Conservation (phyloP, 1,140 invertebrate genomes). For the Pseudomyrmex flavicornis region DNA sequence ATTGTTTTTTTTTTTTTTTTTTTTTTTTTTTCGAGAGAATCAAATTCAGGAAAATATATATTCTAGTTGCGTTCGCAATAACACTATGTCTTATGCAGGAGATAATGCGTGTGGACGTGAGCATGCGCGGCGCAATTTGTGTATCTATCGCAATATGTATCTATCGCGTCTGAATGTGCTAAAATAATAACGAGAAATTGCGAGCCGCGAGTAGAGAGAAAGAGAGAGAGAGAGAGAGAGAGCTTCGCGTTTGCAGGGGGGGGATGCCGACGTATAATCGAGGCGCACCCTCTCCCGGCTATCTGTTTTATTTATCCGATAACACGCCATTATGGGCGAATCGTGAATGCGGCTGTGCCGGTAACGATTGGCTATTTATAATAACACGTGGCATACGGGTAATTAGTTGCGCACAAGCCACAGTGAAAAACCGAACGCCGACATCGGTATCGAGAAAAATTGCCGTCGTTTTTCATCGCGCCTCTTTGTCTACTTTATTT, state of each 20-base stretch:
- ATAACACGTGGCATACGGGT: slow-evolving; percentile 84
- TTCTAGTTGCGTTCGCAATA: background rate
- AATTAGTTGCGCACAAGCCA: slow-evolving; percentile 83
- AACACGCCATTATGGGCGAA: slow-evolving; percentile 84
- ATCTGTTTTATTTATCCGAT: slow-evolving; percentile 85
- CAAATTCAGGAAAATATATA: slow-evolving; percentile 8
- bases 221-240: no score
- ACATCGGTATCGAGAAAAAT: slow-evolving; percentile 69
- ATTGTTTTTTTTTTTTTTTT: no score
- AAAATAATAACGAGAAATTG: slow-evolving; percentile 65
- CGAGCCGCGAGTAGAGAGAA: slow-evolving; percentile 52
- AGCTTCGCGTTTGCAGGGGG: slow-evolving; percentile 60
- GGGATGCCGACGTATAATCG: slow-evolving; percentile 79
- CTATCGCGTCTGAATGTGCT: slow-evolving; percentile 64
- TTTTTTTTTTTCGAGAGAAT: slow-evolving; percentile 2
- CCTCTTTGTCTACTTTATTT: slow-evolving; percentile 59
- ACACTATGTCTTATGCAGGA: slow-evolving; percentile 41
- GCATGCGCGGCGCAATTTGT: slow-evolving; percentile 59
- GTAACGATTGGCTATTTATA: slow-evolving; percentile 86
- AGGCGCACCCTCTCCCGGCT: slow-evolving; percentile 77
- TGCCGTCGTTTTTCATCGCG: slow-evolving; percentile 70
- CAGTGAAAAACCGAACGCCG: slow-evolving; percentile 73
- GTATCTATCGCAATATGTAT: slow-evolving; percentile 61
- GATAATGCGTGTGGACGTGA: slow-evolving; percentile 35
- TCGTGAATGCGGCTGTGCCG: slow-evolving; percentile 81